A percentile compares a stretch with the other conserved stretches of the same genome.
Conservation (phyloP, 2,888 invertebrate genomes). For the Bombylius major region DNA sequence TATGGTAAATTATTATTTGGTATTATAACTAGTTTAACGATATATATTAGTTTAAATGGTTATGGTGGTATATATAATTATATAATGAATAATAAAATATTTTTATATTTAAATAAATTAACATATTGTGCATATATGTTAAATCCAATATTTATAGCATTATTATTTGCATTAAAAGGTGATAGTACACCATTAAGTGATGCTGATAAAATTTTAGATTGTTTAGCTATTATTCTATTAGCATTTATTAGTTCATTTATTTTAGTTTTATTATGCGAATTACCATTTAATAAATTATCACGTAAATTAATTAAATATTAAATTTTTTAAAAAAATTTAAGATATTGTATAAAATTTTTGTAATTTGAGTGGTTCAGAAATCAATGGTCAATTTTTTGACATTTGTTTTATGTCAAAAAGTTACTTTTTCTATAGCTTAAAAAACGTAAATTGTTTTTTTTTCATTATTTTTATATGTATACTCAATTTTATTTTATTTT, state of each 20-base stretch:
- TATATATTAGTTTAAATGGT: slow-evolving; percentile 22
- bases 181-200: slow-evolving; percentile 24
- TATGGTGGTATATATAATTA: slow-evolving; percentile 20
- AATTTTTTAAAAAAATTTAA: background rate
- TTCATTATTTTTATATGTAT: too few relatives aligned
- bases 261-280: slow-evolving; percentile 20
- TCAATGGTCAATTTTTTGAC: too few relatives aligned
- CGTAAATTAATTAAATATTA: background rate
- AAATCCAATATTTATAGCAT: slow-evolving; percentile 22
- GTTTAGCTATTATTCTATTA: slow-evolving; percentile 17
- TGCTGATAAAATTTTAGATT: slow-evolving; percentile 21
- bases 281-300: slow-evolving; percentile 23
- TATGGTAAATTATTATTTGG: slow-evolving; percentile 26
- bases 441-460: too few relatives aligned
- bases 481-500: too few relatives aligned
- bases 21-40: slow-evolving; percentile 22
- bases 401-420: too few relatives aligned
- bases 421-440: too few relatives aligned
- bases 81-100: slow-evolving; percentile 20
- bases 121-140: slow-evolving; percentile 27
- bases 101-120: slow-evolving; percentile 25
- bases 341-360: too few relatives aligned
- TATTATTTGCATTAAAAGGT: slow-evolving; percentile 20
- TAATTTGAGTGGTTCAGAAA: too few relatives aligned
- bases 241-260: slow-evolving; percentile 16